Conservation (phyloP, 2,113 vertebrate species). For the Zapornia atra region DNA sequence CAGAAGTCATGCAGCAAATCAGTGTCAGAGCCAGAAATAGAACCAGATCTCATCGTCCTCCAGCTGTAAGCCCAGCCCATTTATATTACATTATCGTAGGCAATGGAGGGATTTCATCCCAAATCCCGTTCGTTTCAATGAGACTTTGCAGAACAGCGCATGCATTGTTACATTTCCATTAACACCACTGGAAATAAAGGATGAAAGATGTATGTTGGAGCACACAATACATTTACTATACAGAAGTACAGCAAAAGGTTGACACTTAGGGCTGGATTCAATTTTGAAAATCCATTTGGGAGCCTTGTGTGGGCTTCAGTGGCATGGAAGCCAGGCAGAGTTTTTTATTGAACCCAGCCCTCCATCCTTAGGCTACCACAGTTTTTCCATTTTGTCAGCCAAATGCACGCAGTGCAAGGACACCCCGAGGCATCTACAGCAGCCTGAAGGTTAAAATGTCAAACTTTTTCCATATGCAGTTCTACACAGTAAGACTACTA, state of each 20-base stretch:
- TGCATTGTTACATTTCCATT: constrained; percentile 21
- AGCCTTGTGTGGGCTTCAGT: constrained; percentile 44
- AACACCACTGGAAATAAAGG: constrained; percentile 38
- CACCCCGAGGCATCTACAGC: constrained; percentile 36
- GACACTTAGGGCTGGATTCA: constrained; percentile 28
- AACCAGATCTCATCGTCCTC: constrained; percentile 11
- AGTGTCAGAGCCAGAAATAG: constrained; percentile 13
- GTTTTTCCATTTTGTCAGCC: constrained; percentile 53
- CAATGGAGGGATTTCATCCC: constrained; percentile 21
- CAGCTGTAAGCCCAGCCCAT: neutral
- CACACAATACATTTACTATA: constrained; percentile 1
- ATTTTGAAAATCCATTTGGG: constrained; percentile 49
- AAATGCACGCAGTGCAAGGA: constrained; percentile 17
- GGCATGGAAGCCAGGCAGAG: constrained; percentile 37
- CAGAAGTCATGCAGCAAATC: constrained; percentile 1
- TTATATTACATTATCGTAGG: neutral
- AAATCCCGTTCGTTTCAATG: neutral
- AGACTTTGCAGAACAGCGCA: constrained; percentile 27
- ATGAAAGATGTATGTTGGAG: constrained; percentile 21
- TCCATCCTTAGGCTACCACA: constrained; percentile 46
- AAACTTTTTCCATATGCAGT: constrained; percentile 5
- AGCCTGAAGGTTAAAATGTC: constrained; percentile 63
- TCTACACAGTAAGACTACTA: constrained; percentile 29
- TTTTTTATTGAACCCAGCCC: constrained; percentile 49
- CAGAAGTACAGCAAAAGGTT: constrained; percentile 37